A percentile compares a stretch with the other conserved stretches of the same genome.
phyloP scores from a whole-genome alignment of 2,888 invertebrate species.

The Brenthis daphne region DNA sequence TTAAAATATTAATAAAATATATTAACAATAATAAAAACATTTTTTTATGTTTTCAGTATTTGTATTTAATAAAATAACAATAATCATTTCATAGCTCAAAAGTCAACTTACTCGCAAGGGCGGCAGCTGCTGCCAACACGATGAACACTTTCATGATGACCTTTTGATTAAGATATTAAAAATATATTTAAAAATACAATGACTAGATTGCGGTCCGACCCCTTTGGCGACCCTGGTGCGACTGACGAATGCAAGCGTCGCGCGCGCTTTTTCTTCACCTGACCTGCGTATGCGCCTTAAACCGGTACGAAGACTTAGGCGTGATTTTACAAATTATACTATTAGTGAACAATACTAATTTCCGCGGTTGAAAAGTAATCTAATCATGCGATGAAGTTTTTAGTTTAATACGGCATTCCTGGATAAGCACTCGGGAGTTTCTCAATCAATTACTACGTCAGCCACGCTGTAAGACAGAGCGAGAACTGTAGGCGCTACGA shows the following conservation, averaged over 20 bases:
- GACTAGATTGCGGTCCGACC: conserved; percentile 79
- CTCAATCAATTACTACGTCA: background rate
- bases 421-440: background rate
- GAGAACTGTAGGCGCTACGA: background rate
- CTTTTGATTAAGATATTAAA: conserved; percentile 61
- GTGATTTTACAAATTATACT: conserved; percentile 70
- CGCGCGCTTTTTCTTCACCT: conserved; percentile 78
- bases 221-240: conserved; percentile 70
- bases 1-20: too few species aligned
- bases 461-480: background rate
- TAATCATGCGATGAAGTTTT: conserved; percentile 29
- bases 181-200: conserved; percentile 61
- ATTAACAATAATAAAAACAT: too few species aligned
- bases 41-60: too few species aligned
- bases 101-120: conserved; percentile 72
- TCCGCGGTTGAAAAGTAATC: conserved; percentile 46
- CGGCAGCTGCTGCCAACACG: conserved; percentile 71
- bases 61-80: background rate
- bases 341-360: conserved; percentile 65
- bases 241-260: conserved; percentile 67
- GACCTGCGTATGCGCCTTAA: conserved; percentile 62
- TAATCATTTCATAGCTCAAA: background rate
- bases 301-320: conserved; percentile 73
- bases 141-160: conserved; percentile 81
- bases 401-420: conserved; percentile 25